These are phyloP conservation scores for Lepidocyrtinus sp. DNA, from an alignment of 2,888 invertebrate species.

Conservation along the genomic window DNA sequence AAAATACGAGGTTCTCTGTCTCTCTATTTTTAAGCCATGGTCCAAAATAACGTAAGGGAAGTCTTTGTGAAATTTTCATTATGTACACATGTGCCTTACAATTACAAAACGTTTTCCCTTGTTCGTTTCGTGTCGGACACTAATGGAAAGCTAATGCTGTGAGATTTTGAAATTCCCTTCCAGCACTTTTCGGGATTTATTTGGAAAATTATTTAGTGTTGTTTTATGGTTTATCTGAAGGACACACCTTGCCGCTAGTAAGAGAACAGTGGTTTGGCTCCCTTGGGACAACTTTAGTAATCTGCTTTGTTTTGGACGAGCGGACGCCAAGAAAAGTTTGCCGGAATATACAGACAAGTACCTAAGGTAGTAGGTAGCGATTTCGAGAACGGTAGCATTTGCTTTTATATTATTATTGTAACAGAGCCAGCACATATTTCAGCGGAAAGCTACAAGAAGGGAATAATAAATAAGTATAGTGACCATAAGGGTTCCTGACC, in stretches of 20 bases:
- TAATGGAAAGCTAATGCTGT: background rate
- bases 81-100: background rate
- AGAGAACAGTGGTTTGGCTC: conserved; percentile 8
- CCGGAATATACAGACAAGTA: conserved; percentile 5
- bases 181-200: conserved; percentile 24
- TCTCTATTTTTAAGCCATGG: too few relatives aligned
- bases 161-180: too few relatives aligned
- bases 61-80: too few relatives aligned
- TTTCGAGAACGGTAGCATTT: conserved; percentile 7
- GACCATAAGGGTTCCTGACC: too few relatives aligned
- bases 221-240: conserved; percentile 44
- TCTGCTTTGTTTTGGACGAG: too few relatives aligned
- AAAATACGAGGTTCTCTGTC: too few relatives aligned
- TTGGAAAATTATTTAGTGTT: background rate
- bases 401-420: conserved; percentile 2
- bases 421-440: background rate
- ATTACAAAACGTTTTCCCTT: background rate
- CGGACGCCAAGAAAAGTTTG: too few relatives aligned
- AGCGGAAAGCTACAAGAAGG: background rate
- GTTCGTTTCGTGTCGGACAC: background rate
- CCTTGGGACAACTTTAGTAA: conserved; percentile 40
- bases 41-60: too few relatives aligned
- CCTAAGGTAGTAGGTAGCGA: conserved; percentile 6
- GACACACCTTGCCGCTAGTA: conserved; percentile 35
- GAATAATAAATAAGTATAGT: conserved; percentile 3